Base-by-base conservation (phyloP, 2,113 vertebrate genomes). In the Entelurus aequoreus region DNA sequence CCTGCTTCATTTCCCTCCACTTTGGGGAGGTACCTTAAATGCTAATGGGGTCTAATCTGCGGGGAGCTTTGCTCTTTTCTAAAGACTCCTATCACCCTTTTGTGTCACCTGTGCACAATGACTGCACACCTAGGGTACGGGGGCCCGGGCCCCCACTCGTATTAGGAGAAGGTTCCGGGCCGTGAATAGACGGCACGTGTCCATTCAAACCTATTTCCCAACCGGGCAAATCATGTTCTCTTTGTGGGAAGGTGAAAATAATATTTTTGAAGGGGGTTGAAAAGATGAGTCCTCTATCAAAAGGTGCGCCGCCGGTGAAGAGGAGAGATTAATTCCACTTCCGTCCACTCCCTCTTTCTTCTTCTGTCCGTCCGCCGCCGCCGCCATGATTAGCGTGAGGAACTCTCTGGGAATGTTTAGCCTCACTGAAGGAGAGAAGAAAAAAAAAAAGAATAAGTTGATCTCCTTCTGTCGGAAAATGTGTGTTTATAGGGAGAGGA, bases 11-110 rank as follows among this genome's bases (percentile, higher is more conserved):
- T 89, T 87, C 80, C 66, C 76, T 88, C 82, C 78, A 82, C 87
- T 91, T 88, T 83, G 73, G 81, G 55, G 75, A 78, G 78, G 82
- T 85, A 89, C 86, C 88, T 91, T 88, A 90, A 91, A 91, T 89
- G 89, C 88, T 88, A 90, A 90, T 90, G 81, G 84, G 63, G 79
- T 84, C 87, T 88, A 88, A 90, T 90, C 82, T 90, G 78, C 77
- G 72, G 71, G 80, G 77, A 80, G 86, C 78, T 80, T 79, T 60
- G 74, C 77, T 88, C 84, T 85, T 82, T 88, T 86, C 80, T 84
- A 87, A 87, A 86, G 84, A 86, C 83, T 88, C 79, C 81, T 86
- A 85, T 88, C 84, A 86, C 81, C 86, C 84, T 86, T 19, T 84
- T 82, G 79, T 86, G 84, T 81, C 80, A 76, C 76, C 61, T 71